Conservation (phyloP, 2,113 vertebrate species). For the Stigmatopora argus region DNA sequence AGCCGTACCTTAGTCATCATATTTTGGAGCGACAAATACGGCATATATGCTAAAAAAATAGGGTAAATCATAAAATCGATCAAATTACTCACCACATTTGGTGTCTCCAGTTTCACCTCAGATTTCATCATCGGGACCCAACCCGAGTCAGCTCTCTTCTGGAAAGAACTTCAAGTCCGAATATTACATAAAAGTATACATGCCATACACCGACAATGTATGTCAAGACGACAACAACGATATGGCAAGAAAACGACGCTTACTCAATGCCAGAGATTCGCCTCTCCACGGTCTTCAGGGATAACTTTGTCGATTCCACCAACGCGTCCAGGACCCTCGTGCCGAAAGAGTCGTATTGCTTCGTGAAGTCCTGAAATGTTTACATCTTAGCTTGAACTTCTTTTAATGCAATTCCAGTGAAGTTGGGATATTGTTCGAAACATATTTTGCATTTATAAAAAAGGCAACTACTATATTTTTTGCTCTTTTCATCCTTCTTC, state of each 20-base stretch:
- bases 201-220: not conserved
- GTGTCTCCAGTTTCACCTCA: slow-evolving; percentile 72
- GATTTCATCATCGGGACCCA: slow-evolving; percentile 67
- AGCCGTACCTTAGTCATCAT: no score
- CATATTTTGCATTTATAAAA: no score
- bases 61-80: no score
- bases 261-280: slow-evolving; percentile 70
- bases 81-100: slow-evolving; percentile 66
- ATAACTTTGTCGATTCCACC: slow-evolving; percentile 71
- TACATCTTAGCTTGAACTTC: slow-evolving; percentile 8
- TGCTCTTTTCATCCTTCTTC: no score
- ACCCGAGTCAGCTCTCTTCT: slow-evolving; percentile 36
- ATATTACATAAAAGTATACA: not conserved
- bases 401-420: not conserved
- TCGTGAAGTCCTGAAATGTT: slow-evolving; percentile 72
- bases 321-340: slow-evolving; percentile 73
- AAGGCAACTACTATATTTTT: no score
- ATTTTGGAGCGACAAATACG: no score
- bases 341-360: slow-evolving; percentile 72
- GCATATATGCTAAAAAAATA: no score
- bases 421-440: no score
- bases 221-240: not conserved
- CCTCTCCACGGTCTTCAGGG: slow-evolving; percentile 74
- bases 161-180: slow-evolving; percentile 17
- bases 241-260: slow-evolving; percentile 31